A percentile compares a stretch with the other conserved stretches of the same genome.
phyloP scores from a whole-genome alignment of 2,888 invertebrate species.

The Drosophila longiperda region DNA sequence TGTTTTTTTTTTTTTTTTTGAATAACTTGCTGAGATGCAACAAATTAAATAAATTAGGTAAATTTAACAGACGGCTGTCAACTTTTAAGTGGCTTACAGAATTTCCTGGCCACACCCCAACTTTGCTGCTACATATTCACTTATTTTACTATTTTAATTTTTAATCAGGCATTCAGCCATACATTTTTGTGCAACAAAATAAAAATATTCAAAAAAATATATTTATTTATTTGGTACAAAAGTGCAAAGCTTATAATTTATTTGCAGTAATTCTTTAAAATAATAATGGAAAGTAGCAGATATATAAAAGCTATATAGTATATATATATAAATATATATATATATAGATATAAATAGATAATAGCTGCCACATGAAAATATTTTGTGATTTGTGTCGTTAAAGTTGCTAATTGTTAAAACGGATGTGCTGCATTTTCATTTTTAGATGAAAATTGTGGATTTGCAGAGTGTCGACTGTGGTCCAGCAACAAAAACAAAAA shows the following conservation, averaged over 20 bases:
- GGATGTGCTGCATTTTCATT: slow-evolving; percentile 13
- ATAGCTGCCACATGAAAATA: not conserved
- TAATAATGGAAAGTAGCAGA: not conserved
- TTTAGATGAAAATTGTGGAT: slow-evolving; percentile 1
- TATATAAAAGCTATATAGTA: not conserved
- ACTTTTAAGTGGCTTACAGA: not conserved
- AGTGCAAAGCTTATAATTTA: not conserved
- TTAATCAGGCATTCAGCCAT: not conserved
- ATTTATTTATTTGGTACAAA: not conserved
- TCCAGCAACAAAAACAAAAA: not conserved
- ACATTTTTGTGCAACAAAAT: not conserved
- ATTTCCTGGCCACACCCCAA: not conserved
- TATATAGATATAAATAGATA: not conserved
- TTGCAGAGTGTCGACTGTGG: not conserved
- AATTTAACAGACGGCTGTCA: not conserved
- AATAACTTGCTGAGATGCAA: not conserved
- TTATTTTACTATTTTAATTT: not conserved
- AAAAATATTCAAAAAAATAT: not conserved
- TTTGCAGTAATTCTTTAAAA: not conserved
- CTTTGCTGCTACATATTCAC: not conserved
- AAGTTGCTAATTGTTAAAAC: slow-evolving; percentile 2
- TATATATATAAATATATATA: not conserved
- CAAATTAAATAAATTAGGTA: not conserved
- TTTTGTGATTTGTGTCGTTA: not conserved
- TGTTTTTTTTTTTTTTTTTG: not conserved